Percentiles rank a stretch among this genome's conserved stretches.
Evolutionary conservation across 2,113 vertebrate species (phyloP).

Genomic region (Chaenocephalus aceratus): DNA sequence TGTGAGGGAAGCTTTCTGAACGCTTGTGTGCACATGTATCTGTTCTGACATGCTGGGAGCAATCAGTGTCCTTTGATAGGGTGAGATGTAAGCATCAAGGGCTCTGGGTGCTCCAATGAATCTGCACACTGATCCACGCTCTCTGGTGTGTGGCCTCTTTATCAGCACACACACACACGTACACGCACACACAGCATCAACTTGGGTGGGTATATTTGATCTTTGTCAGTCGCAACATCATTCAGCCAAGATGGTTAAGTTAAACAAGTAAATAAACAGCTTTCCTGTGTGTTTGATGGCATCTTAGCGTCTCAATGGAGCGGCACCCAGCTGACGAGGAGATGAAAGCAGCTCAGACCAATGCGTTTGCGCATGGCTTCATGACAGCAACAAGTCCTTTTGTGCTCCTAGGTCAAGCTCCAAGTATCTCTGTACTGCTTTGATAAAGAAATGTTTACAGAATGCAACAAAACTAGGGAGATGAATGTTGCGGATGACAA

Average conservation of each 20-base stretch:
- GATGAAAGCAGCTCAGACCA: slow-evolving; percentile 65
- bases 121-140: slow-evolving; percentile 50
- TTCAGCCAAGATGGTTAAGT: slow-evolving; percentile 57
- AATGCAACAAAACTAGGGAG: slow-evolving; percentile 51
- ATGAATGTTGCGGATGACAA: slow-evolving; percentile 52
- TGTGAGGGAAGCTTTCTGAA: slow-evolving; percentile 26
- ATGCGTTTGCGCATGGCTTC: slow-evolving; percentile 64
- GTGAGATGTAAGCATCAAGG: slow-evolving; percentile 59
- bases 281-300: slow-evolving; percentile 60
- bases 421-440: slow-evolving; percentile 23
- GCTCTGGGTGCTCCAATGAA: slow-evolving; percentile 42
- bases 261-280: slow-evolving; percentile 75
- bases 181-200: slow-evolving; percentile 31
- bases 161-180: slow-evolving; percentile 32
- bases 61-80: slow-evolving; percentile 73
- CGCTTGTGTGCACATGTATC: slow-evolving; percentile 27
- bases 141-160: slow-evolving; percentile 66
- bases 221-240: slow-evolving; percentile 48
- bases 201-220: slow-evolving; percentile 80
- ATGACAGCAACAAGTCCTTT: slow-evolving; percentile 47
- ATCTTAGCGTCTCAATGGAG: slow-evolving; percentile 57
- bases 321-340: slow-evolving; percentile 64
- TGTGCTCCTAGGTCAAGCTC: slow-evolving; percentile 59
- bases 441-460: slow-evolving; percentile 65
- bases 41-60: slow-evolving; percentile 63